Percentiles rank a stretch among this genome's conserved stretches.
phyloP scores from a whole-genome alignment of 2,888 invertebrate genomes.

The Xestia sexstrigata region DNA sequence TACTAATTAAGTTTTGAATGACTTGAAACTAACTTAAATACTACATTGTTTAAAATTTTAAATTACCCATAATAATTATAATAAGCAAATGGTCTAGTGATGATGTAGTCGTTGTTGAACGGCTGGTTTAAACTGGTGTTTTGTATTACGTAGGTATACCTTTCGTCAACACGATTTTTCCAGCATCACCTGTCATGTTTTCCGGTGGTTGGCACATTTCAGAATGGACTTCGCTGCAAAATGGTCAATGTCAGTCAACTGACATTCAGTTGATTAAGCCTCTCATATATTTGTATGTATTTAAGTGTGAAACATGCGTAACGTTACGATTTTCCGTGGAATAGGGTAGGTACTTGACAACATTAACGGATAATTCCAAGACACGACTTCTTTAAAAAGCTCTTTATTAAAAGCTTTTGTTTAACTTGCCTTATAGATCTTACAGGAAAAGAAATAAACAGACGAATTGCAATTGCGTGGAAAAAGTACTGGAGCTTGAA shows the following conservation, averaged over 20 bases:
- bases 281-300: neutral
- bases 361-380: no score
- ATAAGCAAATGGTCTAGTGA: no score
- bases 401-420: no score
- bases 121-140: neutral
- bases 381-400: no score
- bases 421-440: no score
- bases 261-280: constrained; percentile 13
- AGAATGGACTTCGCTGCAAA: constrained; percentile 10
- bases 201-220: constrained; percentile 1
- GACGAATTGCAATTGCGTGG: no score
- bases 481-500: no score
- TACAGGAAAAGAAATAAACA: no score
- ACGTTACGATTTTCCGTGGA: neutral
- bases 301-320: neutral
- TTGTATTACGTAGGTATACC: neutral
- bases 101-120: neutral
- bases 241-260: constrained; percentile 7
- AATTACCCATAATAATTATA: no score
- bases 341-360: neutral
- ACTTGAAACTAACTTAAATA: no score
- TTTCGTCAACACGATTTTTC: neutral
- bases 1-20: no score
- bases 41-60: no score
- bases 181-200: neutral